Evolutionary conservation across 2,888 invertebrate genomes (phyloP).

Genomic region (Antitype chi): DNA sequence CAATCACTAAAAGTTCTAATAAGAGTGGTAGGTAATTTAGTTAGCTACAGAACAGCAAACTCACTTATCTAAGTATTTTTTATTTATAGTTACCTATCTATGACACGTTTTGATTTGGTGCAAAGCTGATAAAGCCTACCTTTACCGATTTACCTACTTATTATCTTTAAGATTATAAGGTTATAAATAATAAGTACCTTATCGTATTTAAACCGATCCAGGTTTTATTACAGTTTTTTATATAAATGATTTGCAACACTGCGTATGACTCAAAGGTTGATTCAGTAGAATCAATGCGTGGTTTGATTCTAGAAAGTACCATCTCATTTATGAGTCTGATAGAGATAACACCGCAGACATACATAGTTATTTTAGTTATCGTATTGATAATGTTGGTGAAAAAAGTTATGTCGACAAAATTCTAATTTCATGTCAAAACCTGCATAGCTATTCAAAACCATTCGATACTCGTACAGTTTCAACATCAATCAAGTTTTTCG

Average conservation of each 20-base stretch:
- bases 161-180: slow-evolving; percentile 3
- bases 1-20: neutral
- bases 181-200: slow-evolving; percentile 1
- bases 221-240: neutral
- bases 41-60: neutral
- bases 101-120: neutral
- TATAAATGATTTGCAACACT: slow-evolving; percentile 32
- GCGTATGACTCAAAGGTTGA: slow-evolving; percentile 11
- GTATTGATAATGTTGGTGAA: neutral
- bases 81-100: neutral
- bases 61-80: neutral
- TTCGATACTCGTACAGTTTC: too few relatives aligned
- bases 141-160: neutral
- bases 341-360: slow-evolving; percentile 30
- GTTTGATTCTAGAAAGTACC: slow-evolving; percentile 40
- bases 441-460: too few relatives aligned
- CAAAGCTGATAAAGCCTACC: neutral
- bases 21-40: too few relatives aligned
- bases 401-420: too few relatives aligned
- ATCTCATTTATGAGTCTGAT: slow-evolving; percentile 12
- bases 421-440: neutral
- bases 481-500: too few relatives aligned
- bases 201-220: slow-evolving; percentile 4
- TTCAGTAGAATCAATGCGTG: slow-evolving; percentile 30
- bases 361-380: slow-evolving; percentile 11